Evolutionary conservation across 1,140 invertebrate species (phyloP), one percentile per base, ranked within the genome.

Genomic region (Lordiphosa collinella): DNA sequence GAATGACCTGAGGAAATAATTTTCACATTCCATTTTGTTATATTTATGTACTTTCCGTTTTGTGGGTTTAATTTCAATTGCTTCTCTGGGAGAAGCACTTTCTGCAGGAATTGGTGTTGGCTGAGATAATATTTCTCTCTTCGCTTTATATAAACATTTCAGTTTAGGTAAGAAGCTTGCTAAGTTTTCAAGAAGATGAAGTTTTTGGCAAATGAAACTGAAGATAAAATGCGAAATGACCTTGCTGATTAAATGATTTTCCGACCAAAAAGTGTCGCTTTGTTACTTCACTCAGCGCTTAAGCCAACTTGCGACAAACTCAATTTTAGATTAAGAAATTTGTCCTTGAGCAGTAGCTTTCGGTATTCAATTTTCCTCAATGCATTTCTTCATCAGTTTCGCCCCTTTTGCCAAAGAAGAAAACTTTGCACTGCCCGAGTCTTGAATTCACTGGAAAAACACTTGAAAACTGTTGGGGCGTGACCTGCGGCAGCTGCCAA

Each of bases 391-490:
- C 5, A 2, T 6, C 31, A 25, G 7, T 34, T 37, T n/a, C 8
- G 16, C 35, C 18, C 4, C 11, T 34, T 31, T 9, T 47, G 7
- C 12, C 4, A 10, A 32, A 10, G 12, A 9, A 11, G 11, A 48
- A 48, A 48, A 48, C 9, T 48, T 25, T 25, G 22, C 22, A 25
- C 46, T 44, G 41, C 18, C 22, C 22, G 29, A 44, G 41, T 51
- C 62, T 78, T 47, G 48, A 70, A 58, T 66, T 58, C 22, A 14
- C 14, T 32, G 31, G 55, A 53, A 67, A 69, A 75, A 55, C 59
- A 70, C 75, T 71, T 62, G 47, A 62, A 70, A 75, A 76, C 73
- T 67, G 72, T 70, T 75, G 56, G 75, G 76, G 75, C 75, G 75
- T 82, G 66, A 80, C 61, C 76, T 75, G 76, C 43, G 64, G 74